Conservation (phyloP, 2,888 invertebrate species). For the Drosophila mimica region DNA sequence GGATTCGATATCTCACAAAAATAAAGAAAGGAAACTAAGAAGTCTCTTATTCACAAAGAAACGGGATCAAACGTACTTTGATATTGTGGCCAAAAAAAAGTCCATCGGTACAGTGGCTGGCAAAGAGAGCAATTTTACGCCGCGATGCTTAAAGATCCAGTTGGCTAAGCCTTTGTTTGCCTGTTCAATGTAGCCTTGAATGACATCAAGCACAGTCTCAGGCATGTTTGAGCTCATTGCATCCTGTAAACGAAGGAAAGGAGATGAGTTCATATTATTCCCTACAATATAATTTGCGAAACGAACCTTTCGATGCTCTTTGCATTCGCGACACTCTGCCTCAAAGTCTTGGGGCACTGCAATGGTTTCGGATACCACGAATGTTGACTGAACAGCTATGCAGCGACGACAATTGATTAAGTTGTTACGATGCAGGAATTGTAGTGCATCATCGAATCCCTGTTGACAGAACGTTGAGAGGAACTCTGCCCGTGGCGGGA, state of each 20-base stretch:
- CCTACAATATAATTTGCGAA: conserved; percentile 7
- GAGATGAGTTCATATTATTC: background rate
- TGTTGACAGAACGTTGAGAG: conserved; percentile 98
- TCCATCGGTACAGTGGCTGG: conserved; percentile 96
- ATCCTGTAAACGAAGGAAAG: conserved; percentile 86
- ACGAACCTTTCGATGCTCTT: conserved; percentile 92
- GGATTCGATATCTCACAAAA: background rate
- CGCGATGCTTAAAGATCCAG: conserved; percentile 94
- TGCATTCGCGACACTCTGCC: conserved; percentile 95
- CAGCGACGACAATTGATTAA: conserved; percentile 97
- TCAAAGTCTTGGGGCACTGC: conserved; percentile 89
- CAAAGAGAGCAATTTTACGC: conserved; percentile 92
- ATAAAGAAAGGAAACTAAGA: background rate
- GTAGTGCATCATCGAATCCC: conserved; percentile 96
- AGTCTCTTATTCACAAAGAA: background rate
- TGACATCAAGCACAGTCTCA: conserved; percentile 94
- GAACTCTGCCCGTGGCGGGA: conserved; percentile 97
- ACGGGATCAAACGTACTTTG: conserved; percentile 73
- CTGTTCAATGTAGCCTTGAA: conserved; percentile 96
- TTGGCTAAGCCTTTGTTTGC: conserved; percentile 96
- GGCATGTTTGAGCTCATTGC: conserved; percentile 95
- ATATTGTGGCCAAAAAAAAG: conserved; percentile 92
- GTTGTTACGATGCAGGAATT: conserved; percentile 94
- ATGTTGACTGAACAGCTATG: conserved; percentile 94
- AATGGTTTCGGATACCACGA: conserved; percentile 91